Base-by-base conservation (phyloP, 2,888 invertebrate genomes). In the Camponotus fellah region DNA sequence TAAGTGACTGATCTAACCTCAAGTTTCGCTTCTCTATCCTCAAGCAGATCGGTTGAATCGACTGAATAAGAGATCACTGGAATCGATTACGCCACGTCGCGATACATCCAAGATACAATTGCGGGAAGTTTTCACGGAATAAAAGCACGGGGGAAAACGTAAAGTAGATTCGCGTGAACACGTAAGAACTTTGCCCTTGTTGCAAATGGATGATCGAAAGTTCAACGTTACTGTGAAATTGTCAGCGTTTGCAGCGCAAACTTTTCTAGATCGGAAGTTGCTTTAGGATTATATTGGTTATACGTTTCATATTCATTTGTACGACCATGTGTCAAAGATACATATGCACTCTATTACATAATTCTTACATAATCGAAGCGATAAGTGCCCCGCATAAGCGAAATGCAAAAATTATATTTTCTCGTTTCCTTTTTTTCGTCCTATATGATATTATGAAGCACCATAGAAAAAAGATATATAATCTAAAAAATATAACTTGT, bases 31-130 rank as follows among this genome's bases (percentile, higher is more conserved):
- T 77, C 9, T 37, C 21, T 26, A 12, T 9, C 21, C 9, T 32
- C 46, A 53, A 53, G 9, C 17, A 53, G 17, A 40, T 77, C 43
- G 56, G 40, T 21, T 43, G 9, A 10, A 26, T 26, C 6, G 21
- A 56, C 14, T 46, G 34, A 77, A 77, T 71, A 79, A 71, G 17
- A 71, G 43, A 60, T 60, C 17, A 4, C 12, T 4, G 34, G 12
- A 46, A 69, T 34, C 21, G 17, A 56, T 71, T 58, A 46, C 46
- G 58, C 5, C 49, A 49, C 2, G 14, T 17, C 8, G 21, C 58
- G 43, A 58, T 6, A 21, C n/a, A 21, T 43, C 17, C 9, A 43
- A 58, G 58, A 37, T 60, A 58, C 32, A 79, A 56, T 43, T 37
- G 40, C 12, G 9, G 32, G n/a, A 79, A 79, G 9, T 66, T 69